These are phyloP conservation scores for Dermatemys mawii DNA, from an alignment of 2,113 vertebrate genomes.

Conservation along the genomic window DNA sequence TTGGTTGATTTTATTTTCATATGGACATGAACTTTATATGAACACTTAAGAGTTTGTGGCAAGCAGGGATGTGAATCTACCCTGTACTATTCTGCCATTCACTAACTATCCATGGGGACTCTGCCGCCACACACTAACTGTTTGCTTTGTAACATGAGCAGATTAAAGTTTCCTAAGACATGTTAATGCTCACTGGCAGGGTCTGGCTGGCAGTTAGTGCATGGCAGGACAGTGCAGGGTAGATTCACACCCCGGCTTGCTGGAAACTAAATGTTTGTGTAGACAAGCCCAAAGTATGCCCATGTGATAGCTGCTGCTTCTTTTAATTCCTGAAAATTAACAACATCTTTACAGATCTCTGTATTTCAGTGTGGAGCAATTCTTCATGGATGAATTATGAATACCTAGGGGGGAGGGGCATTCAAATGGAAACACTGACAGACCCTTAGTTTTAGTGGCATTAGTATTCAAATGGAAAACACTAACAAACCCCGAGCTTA, in stretches of 20 bases:
- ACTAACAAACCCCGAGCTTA: slow-evolving; percentile 21
- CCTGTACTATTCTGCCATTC: no score
- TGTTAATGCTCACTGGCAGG: no score
- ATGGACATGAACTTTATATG: neutral
- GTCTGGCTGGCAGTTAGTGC: neutral
- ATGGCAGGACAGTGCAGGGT: neutral
- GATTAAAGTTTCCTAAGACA: no score
- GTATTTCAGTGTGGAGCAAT: slow-evolving; percentile 32
- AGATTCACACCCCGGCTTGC: neutral
- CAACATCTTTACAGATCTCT: slow-evolving; percentile 25
- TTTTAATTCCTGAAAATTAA: slow-evolving; percentile 7
- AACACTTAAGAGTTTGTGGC: no score
- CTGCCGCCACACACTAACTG: no score
- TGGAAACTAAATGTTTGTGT: neutral
- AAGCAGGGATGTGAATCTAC: no score
- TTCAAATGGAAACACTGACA: slow-evolving; percentile 41
- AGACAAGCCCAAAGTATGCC: neutral
- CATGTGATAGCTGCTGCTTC: neutral
- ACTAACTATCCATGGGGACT: no score
- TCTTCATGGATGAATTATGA: slow-evolving; percentile 41
- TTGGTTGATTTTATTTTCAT: slow-evolving; percentile 44
- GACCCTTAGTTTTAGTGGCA: slow-evolving; percentile 27
- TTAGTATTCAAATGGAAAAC: slow-evolving; percentile 33
- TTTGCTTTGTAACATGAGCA: no score
- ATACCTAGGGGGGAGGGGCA: slow-evolving; percentile 23